Evolutionary conservation across 2,888 invertebrate genomes (phyloP), one percentile per base, ranked within the genome.

Genomic region (Patella ulyssiponensis): DNA sequence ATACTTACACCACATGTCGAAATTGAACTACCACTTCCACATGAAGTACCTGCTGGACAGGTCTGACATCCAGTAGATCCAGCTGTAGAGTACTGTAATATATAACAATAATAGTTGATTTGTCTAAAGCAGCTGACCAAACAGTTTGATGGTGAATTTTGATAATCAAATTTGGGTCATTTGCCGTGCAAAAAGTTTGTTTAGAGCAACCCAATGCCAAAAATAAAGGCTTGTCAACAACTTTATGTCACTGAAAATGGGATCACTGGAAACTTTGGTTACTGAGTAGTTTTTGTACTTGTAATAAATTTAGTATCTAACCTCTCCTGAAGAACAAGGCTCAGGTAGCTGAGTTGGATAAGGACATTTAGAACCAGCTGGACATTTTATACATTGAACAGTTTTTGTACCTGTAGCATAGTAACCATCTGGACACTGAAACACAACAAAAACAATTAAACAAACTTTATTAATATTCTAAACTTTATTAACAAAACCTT

Each of bases 361-460:
- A 14, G 89, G 79, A 83, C 90, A 90, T 58, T 88, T 77, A 33
- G 80, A 85, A 23, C 88, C 88, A 1, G 88, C 87, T 12, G 90
- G 88, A 83, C 90, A 90, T 27, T 82, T 78, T 7, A 86, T 88
- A 81, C 91, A 91, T 1, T 73, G 74, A 0, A 78, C 73, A 9
- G 75, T 79, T 1, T 87, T 88, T 14, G 86, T 80, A 2, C 78
- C 73, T 23, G 77, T 77, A 7, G 84, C 79, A 78, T 89, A 90
- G 76, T 89, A 88, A 20, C 90, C 90, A 54, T 79, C 75, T 9
- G 88, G 78, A 82, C 88, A 88, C 88, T 88, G 81, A 77, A 83
- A 44, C 7, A 9, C 9, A 84, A 51, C 23, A 77, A 76, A 33
- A 71, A 33, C 44, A 23, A 17, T n/a, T 51, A 52, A 15, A 9